These are phyloP conservation scores for Amphilophus citrinellus DNA, from an alignment of 2,113 vertebrate species.

Conservation along the genomic window DNA sequence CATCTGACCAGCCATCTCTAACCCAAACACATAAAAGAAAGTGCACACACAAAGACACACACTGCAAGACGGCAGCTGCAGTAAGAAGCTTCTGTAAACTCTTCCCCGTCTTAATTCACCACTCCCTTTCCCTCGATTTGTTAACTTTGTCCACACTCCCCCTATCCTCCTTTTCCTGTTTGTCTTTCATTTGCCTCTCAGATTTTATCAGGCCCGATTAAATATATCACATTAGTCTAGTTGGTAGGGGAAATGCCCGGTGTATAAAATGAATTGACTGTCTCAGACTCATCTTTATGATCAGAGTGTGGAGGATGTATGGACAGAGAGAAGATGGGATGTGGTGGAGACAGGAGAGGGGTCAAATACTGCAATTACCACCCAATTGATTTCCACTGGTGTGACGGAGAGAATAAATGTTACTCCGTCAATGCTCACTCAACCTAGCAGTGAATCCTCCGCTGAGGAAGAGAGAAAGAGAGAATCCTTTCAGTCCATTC, in stretches of 20 bases:
- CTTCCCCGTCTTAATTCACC: conserved; percentile 5
- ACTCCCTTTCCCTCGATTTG: conserved; percentile 17
- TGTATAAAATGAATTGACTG: conserved; percentile 57
- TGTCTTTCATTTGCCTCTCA: conserved; percentile 36
- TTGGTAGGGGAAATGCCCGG: conserved; percentile 37
- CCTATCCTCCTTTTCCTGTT: conserved; percentile 41
- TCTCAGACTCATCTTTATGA: conserved; percentile 56
- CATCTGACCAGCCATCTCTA: conserved; percentile 68
- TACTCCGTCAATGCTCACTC: conserved; percentile 79
- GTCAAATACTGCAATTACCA: conserved; percentile 80
- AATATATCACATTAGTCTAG: conserved; percentile 34
- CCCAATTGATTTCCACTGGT: conserved; percentile 81
- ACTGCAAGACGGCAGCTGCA: conserved; percentile 35
- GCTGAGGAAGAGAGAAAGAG: conserved; percentile 34
- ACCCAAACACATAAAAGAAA: conserved; percentile 30
- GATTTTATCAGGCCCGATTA: conserved; percentile 36
- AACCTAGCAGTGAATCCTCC: conserved; percentile 68
- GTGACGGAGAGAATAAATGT: conserved; percentile 77
- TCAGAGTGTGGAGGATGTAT: conserved; percentile 39
- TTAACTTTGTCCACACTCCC: conserved; percentile 18
- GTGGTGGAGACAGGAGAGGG: conserved; percentile 63
- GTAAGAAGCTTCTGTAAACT: conserved; percentile 44
- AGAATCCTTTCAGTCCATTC: conserved; percentile 36
- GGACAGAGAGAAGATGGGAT: conserved; percentile 55
- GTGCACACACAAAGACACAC: conserved; percentile 1